Evolutionary conservation across 2,797 vertebrate genomes (phyloP).

Genomic region (Odontamblyopus rebecca): DNA sequence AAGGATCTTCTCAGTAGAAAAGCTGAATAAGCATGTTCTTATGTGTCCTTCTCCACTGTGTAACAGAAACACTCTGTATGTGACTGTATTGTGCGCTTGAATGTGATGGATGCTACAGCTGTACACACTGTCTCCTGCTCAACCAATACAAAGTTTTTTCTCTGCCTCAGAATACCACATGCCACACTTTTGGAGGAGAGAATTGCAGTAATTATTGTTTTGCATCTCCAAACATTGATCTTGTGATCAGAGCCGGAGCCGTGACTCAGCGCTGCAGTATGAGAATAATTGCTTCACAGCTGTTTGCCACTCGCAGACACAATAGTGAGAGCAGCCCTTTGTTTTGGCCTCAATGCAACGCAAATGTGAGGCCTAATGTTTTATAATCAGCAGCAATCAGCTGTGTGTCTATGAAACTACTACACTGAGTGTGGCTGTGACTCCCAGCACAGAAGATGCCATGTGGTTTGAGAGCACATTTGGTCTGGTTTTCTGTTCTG

Average conservation of each 20-base stretch:
- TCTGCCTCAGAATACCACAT: slow-evolving; percentile 10
- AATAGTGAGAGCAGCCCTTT: slow-evolving; percentile 28
- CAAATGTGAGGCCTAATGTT: slow-evolving; percentile 21
- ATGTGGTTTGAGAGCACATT: not conserved
- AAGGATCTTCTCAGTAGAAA: too few species aligned
- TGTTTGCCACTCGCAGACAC: slow-evolving; percentile 35
- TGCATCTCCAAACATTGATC: slow-evolving; percentile 30
- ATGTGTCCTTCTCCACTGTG: slow-evolving; percentile 11
- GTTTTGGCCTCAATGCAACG: slow-evolving; percentile 32
- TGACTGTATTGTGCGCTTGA: not conserved
- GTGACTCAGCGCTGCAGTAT: slow-evolving; percentile 45
- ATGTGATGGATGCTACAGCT: not conserved
- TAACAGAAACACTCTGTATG: slow-evolving; percentile 5
- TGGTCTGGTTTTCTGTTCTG: not conserved
- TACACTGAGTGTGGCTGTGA: not conserved
- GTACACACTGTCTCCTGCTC: not conserved
- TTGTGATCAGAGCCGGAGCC: slow-evolving; percentile 31
- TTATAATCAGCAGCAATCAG: slow-evolving; percentile 6
- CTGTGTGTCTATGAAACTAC: not conserved
- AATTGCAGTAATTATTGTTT: slow-evolving; percentile 56
- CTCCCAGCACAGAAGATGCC: not conserved
- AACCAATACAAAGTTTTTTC: slow-evolving; percentile 9
- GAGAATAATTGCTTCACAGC: slow-evolving; percentile 34
- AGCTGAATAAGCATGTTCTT: not conserved
- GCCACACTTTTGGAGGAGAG: slow-evolving; percentile 18